Conservation (phyloP, 2,888 invertebrate genomes). For the Parapristionchus giblindavisi region DNA sequence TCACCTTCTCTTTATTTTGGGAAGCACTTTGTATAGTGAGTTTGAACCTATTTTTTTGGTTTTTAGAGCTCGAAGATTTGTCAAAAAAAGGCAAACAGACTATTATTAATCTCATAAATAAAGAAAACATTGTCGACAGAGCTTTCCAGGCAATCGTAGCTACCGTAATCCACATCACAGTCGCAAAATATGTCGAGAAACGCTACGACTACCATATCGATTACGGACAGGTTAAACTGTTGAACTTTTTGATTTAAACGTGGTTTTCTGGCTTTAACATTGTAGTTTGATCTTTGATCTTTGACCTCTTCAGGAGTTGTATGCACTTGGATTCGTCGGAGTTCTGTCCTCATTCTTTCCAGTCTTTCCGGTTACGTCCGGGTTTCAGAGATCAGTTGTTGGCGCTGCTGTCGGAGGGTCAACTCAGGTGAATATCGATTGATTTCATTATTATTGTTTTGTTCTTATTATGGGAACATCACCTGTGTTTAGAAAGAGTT, state of each 20-base stretch:
- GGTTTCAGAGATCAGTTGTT: conserved; percentile 66
- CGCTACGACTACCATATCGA: conserved; percentile 66
- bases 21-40: conserved; percentile 59
- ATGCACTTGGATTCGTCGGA: conserved; percentile 68
- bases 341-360: conserved; percentile 67
- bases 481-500: too few relatives aligned
- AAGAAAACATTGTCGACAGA: conserved; percentile 1
- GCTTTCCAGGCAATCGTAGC: conserved; percentile 55
- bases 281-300: neutral
- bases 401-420: conserved; percentile 66
- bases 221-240: conserved; percentile 58
- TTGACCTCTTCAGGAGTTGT: conserved; percentile 58
- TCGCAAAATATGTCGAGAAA: conserved; percentile 67
- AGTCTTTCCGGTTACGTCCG: conserved; percentile 68
- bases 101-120: neutral
- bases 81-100: neutral
- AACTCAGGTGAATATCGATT: conserved; percentile 54
- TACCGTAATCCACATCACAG: conserved; percentile 66
- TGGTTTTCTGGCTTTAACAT: neutral
- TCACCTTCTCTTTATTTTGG: conserved; percentile 61
- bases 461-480: too few relatives aligned
- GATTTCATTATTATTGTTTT: neutral
- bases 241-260: neutral
- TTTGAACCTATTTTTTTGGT: neutral
- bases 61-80: neutral